Base-by-base conservation (phyloP, 1,140 invertebrate genomes). In the Drosophila saltans region DNA sequence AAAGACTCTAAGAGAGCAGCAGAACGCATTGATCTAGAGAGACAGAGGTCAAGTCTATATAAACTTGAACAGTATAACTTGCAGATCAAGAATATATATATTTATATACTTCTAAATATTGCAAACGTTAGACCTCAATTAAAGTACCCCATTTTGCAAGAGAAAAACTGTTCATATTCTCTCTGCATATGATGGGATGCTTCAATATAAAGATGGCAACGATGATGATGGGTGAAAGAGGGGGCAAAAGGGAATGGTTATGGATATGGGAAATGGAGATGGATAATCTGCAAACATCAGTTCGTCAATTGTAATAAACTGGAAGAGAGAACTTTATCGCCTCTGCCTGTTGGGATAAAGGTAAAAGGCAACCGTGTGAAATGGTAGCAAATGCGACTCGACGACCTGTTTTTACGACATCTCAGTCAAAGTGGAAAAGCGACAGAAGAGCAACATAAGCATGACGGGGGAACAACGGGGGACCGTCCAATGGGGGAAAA, bases 261-360 rank as follows among this genome's bases (percentile, higher is more conserved):
- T 39, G 33, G n/a, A 58, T 33, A n/a, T 58, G 56, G 56, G 30
- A 36, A n/a, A 59, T 24, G 57, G 33, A 39, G 57, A 59, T 59
- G 57, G 30, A 59, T 39, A 59, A 59, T 59, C 57, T 59, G 57
- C 30, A 59, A 59, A 39, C 57, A 59, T 59, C 57, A 59, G 57
- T 59, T 59, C 33, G 33, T 59, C 33, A 24, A 33, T 59, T 33
- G 57, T 59, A 59, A 59, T 59, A 59, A 59, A 59, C 57, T 59
- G 57, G 8, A 33, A 59, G 57, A 39, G 33, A 59, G 33, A 39
- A 59, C 21, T 59, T 39, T 59, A 59, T 59, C 57, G 36, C 57
- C 57, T 59, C 45, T 52, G 21, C 21, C 45, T 26, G 2, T 33
- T 39, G 33, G 30, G 16, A 39, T 36, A 58, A 33, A 58, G 56